A percentile compares a stretch with the other conserved stretches of the same genome.
phyloP scores from a whole-genome alignment of 2,888 invertebrate genomes.

The Galerucella pusilla region DNA sequence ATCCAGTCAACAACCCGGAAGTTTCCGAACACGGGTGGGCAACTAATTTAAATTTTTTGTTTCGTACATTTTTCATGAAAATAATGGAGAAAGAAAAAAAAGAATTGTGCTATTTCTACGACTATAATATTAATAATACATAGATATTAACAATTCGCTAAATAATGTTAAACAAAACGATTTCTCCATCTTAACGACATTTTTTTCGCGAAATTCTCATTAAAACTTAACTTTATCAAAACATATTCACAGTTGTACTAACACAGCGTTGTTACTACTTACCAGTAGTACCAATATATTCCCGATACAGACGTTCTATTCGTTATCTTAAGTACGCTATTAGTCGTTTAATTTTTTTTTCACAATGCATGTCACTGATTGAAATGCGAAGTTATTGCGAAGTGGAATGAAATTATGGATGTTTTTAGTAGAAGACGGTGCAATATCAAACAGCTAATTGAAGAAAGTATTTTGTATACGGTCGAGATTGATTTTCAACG shows the following conservation, averaged over 20 bases:
- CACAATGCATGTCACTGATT: slow-evolving; percentile 12
- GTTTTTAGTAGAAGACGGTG: slow-evolving; percentile 14
- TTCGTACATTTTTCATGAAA: too few relatives aligned
- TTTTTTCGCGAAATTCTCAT: slow-evolving; percentile 2
- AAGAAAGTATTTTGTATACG: not conserved
- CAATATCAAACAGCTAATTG: slow-evolving; percentile 3
- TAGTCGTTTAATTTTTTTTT: slow-evolving; percentile 15
- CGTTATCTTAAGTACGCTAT: slow-evolving; percentile 23
- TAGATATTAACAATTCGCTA: not conserved
- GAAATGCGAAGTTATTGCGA: slow-evolving; percentile 17
- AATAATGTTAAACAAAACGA: not conserved
- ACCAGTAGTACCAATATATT: slow-evolving; percentile 12
- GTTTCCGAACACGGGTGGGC: too few relatives aligned
- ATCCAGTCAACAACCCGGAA: too few relatives aligned
- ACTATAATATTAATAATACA: not conserved
- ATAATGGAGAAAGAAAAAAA: too few relatives aligned
- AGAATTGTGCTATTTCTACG: too few relatives aligned
- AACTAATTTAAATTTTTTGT: too few relatives aligned
- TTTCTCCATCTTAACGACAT: not conserved
- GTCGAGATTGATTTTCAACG: not conserved
- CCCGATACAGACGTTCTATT: slow-evolving; percentile 11
- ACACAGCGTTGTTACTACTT: slow-evolving; percentile 12
- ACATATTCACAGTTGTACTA: slow-evolving; percentile 1
- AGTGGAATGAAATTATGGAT: slow-evolving; percentile 10
- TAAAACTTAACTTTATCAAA: not conserved